Evolutionary conservation across 23 tunicate genomes (phyloP), one percentile per base, ranked within the genome.

Genomic region (Clavelina lepadiformis): DNA sequence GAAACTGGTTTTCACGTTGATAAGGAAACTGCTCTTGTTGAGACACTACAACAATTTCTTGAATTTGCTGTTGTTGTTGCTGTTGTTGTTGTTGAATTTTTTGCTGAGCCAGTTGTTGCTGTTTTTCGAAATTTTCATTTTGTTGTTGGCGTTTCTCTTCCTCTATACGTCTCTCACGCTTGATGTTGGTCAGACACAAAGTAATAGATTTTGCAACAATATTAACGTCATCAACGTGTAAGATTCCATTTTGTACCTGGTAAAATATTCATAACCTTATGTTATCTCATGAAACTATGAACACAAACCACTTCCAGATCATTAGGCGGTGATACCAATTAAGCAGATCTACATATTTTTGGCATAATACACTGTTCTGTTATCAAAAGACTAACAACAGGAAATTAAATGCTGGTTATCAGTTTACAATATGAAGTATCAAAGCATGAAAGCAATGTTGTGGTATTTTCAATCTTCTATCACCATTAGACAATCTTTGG

Each of bases 231-330:
- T 81, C 97, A 38, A 81, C 83, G 31, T 76, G 97, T 1, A 89
- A 75, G 46, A 77, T 81, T 46, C 83, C 97, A 46, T 89, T 89
- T 61, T 89, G 89, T 23, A 80, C 89, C 97, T 89, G 67, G 38
- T 46, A 57, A 56, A 65, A 33, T 31, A 34, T 57, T 44, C 11
- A 44, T 11, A 11, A 44, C 15, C 15, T 44, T 11, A 44, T 44
- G 15, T 44, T 44, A 44, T 11, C 11, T 44, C 15, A 44, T 11
- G 15, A 44, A 44, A 11, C 11, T 11, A 44, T 15, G 13, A 11
- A 11, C 11, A n/a, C n/a, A n/a, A n/a, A n/a, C n/a, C n/a, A n/a
- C n/a, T n/a, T n/a, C n/a, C n/a, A n/a, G n/a, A n/a, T n/a, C n/a
- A n/a, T n/a, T n/a, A n/a, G n/a, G n/a, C n/a, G n/a, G n/a, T n/a